A percentile compares a stretch with the other conserved stretches of the same genome.
These are phyloP conservation scores for Sthenelais limicola DNA, from an alignment of 2,888 invertebrate species.

Conservation along the genomic window DNA sequence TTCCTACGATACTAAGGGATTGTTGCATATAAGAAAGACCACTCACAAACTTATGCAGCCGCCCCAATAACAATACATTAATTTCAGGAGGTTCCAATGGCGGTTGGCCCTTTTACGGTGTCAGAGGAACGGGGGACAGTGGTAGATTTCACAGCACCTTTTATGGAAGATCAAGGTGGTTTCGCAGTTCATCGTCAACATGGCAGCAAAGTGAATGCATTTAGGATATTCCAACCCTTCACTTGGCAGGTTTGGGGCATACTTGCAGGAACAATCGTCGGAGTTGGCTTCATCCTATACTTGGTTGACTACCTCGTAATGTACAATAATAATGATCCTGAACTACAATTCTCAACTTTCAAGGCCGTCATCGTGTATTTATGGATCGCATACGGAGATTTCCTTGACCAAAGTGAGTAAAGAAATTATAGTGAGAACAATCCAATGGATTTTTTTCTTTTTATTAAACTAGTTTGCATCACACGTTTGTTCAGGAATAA, in stretches of 20 bases:
- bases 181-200: constrained; percentile 55
- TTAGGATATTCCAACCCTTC: not conserved
- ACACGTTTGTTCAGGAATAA: too few relatives aligned
- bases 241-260: not conserved
- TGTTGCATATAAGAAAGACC: too few relatives aligned
- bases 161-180: constrained; percentile 57
- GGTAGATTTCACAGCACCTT: constrained; percentile 53
- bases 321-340: too few relatives aligned
- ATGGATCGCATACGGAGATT: not conserved
- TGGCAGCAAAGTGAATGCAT: not conserved
- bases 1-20: too few relatives aligned
- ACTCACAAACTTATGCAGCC: too few relatives aligned
- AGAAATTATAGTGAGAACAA: too few relatives aligned
- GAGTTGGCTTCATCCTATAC: not conserved
- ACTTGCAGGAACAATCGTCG: not conserved
- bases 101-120: constrained; percentile 55
- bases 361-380: not conserved
- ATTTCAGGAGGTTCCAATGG: constrained; percentile 56
- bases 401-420: constrained; percentile 5
- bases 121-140: constrained; percentile 51
- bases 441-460: too few relatives aligned
- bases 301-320: not conserved
- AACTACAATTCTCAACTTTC: too few relatives aligned
- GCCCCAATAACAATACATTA: too few relatives aligned
- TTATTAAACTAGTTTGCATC: too few relatives aligned